Evolutionary conservation across 2,797 vertebrate genomes (phyloP).

Genomic region (Leuciscus waleckii): DNA sequence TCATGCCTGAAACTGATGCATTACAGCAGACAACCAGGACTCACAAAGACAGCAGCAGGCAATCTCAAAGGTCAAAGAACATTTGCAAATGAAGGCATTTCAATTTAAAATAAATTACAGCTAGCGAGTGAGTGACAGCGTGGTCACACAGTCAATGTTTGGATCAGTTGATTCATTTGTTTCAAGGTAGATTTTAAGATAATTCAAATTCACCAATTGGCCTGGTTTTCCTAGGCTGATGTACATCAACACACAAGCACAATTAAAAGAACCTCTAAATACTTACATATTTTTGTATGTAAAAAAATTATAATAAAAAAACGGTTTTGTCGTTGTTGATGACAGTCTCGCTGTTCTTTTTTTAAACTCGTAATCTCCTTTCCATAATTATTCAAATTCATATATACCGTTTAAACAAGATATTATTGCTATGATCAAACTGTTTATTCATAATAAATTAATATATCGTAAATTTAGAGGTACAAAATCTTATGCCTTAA

Average conservation of each 20-base stretch:
- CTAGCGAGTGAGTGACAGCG: not conserved
- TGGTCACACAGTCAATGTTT: not conserved
- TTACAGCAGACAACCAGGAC: not conserved
- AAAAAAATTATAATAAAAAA: not conserved
- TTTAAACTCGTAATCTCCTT: not conserved
- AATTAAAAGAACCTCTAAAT: not conserved
- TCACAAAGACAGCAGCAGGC: not conserved
- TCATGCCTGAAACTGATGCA: constrained; percentile 67
- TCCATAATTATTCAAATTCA: not conserved
- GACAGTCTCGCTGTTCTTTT: not conserved
- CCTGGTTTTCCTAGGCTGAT: not conserved
- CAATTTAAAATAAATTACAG: not conserved
- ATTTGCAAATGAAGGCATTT: not conserved
- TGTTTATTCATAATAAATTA: too few relatives aligned
- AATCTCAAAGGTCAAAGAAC: not conserved
- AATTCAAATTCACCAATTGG: not conserved
- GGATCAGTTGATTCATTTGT: not conserved
- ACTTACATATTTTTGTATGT: not conserved
- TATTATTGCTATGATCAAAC: not conserved
- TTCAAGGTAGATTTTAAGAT: not conserved
- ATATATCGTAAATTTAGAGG: too few relatives aligned
- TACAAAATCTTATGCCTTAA: not conserved
- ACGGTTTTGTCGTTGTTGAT: not conserved
- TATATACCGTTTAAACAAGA: not conserved
- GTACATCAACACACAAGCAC: not conserved